Base-by-base conservation (phyloP, 92 coral and sea anemone species). In the Plumapathes pennacea region DNA sequence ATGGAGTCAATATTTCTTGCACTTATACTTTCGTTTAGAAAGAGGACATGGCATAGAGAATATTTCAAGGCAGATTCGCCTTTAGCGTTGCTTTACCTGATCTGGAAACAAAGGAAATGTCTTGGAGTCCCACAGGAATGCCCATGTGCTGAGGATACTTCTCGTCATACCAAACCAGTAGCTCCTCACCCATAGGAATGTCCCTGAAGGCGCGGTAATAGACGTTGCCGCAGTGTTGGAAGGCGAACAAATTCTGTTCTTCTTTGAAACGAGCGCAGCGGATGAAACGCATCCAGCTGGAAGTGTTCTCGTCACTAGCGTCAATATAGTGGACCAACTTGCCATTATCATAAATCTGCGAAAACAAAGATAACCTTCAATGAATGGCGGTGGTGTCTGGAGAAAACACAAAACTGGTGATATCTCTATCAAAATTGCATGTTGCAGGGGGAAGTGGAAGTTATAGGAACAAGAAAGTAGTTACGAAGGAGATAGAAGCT, bases 281-380 rank as follows among this genome's bases (percentile, higher is more conserved):
- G 26, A 85, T 85, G 33, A 85, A 85, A 22, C 87, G 70, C 92
- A 85, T 85, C 92, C 92, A 85, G 36, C 80, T 67, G 0, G 86
- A 67, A 0, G 55, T 14, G n/a, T 39, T 64, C 13, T 60, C 64
- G 44, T 78, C 86, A 19, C 86, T 68, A 13, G 83, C 92, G 44
- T 85, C 92, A 13, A 85, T 62, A 42, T 54, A 80, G 63, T 57
- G 61, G 43, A 57, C 65, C 23, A 85, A 28, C 34, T 50, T 46
- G 34, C 60, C 66, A 25, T 45, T 64, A n/a, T 61, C 62, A 17
- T 62, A 72, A 21, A 85, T 61, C 91, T 85, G 62, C 37, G 50
- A 57, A 2, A 4, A 49, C 26, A 28, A 12, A 23, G 10, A 31
- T 27, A 46, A 3, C 4, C 25, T 34, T 15, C n/a, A 4, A 27